phyloP scores from a whole-genome alignment of 1,140 invertebrate species.

The Helicoverpa zea region DNA sequence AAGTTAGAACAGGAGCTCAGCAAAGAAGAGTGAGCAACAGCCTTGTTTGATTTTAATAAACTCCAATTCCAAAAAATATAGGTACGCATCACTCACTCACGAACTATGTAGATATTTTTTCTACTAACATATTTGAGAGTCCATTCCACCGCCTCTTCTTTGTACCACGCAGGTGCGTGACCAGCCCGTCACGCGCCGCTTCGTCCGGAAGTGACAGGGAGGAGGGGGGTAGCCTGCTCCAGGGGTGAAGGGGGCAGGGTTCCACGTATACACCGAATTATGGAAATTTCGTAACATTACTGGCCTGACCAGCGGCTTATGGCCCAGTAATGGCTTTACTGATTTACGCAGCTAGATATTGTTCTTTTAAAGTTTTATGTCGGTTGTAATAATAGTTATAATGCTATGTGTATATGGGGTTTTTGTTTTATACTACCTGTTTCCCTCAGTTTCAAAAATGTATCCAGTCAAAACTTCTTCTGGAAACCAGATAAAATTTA shows the following conservation, averaged over 20 bases:
- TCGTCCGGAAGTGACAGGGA: slow-evolving; percentile 60
- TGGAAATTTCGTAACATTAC: slow-evolving; percentile 47
- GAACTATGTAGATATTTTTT: no score
- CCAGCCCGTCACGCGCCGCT: slow-evolving; percentile 64
- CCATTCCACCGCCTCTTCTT: slow-evolving; percentile 6
- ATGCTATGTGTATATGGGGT: no score
- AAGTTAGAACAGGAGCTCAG: no score
- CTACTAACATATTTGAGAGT: no score
- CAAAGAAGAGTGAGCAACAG: no score
- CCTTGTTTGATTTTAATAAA: no score
- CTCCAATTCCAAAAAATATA: no score
- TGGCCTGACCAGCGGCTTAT: slow-evolving; percentile 25
- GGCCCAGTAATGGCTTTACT: slow-evolving; percentile 28
- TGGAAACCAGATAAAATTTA: no score
- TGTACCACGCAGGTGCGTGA: slow-evolving; percentile 60
- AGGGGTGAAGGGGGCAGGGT: neutral
- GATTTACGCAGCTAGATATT: slow-evolving; percentile 4
- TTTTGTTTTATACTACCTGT: no score
- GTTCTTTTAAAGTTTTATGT: neutral
- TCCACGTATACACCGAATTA: slow-evolving; percentile 31
- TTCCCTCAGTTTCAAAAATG: no score
- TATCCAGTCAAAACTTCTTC: no score
- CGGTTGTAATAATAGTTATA: neutral
- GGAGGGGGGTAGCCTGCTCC: slow-evolving; percentile 4
- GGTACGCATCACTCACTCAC: no score